phyloP scores from a whole-genome alignment of 1,140 invertebrate species.

The Gonioctena quinquepunctata region DNA sequence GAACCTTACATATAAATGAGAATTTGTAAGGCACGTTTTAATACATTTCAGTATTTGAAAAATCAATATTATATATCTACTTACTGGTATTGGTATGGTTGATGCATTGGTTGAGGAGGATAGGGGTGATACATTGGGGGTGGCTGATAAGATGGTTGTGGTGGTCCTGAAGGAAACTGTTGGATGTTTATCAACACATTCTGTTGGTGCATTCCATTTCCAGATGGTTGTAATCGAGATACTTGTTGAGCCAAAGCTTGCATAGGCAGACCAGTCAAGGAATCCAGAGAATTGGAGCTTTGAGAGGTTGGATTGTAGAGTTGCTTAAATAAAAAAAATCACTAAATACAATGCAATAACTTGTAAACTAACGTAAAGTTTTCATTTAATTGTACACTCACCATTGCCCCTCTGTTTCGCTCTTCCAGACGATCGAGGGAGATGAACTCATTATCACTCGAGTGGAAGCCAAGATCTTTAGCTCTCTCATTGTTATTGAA shows the following conservation, averaged over 20 bases:
- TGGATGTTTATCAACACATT: slow-evolving; percentile 56
- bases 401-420: slow-evolving; percentile 45
- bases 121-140: slow-evolving; percentile 38
- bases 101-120: slow-evolving; percentile 41
- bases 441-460: slow-evolving; percentile 52
- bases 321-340: slow-evolving; percentile 46
- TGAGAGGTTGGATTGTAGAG: slow-evolving; percentile 40
- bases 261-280: slow-evolving; percentile 49
- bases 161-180: slow-evolving; percentile 50
- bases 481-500: slow-evolving; percentile 51
- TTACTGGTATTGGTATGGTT: slow-evolving; percentile 52
- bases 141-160: slow-evolving; percentile 44
- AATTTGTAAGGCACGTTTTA: no score
- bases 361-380: no score
- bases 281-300: slow-evolving; percentile 40
- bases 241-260: slow-evolving; percentile 53
- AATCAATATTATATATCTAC: slow-evolving; percentile 23
- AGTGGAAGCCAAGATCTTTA: slow-evolving; percentile 51
- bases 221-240: slow-evolving; percentile 45
- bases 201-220: slow-evolving; percentile 51
- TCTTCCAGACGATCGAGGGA: slow-evolving; percentile 49
- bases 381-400: slow-evolving; percentile 21
- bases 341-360: no score
- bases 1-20: no score
- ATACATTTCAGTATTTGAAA: no score